Percentiles rank a stretch among this genome's conserved stretches.
Evolutionary conservation across 2,113 vertebrate genomes (phyloP).

Genomic region (Gila orcuttii): DNA sequence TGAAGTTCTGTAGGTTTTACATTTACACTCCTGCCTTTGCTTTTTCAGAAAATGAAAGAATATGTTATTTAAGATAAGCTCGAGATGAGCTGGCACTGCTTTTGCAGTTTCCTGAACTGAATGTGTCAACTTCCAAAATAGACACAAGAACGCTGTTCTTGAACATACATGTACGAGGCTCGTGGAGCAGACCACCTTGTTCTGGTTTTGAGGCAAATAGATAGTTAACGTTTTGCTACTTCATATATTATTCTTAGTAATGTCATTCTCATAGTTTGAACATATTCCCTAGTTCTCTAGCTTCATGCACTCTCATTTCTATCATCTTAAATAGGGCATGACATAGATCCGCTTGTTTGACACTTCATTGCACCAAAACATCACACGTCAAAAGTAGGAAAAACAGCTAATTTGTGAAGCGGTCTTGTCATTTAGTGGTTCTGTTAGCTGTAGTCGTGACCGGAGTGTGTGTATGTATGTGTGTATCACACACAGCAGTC

Average conservation of each 20-base stretch:
- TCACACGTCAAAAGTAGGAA: neutral
- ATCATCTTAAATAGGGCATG: neutral
- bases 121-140: conserved; percentile 2
- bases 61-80: neutral
- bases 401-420: neutral
- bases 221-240: neutral
- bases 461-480: neutral
- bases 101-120: neutral
- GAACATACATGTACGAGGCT: neutral
- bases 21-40: neutral
- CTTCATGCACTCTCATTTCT: neutral
- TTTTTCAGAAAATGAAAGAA: neutral
- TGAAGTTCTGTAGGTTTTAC: neutral
- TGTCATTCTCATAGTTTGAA: neutral
- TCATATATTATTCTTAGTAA: neutral
- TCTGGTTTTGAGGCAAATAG: neutral
- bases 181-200: neutral
- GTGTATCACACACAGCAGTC: conserved; percentile 1
- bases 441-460: conserved; percentile 22
- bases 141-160: neutral
- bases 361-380: neutral
- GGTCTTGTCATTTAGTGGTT: neutral
- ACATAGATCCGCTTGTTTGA: neutral
- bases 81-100: neutral
- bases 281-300: neutral